Evolutionary conservation across 2,113 vertebrate species (phyloP).

Genomic region (Platichthys stellatus): DNA sequence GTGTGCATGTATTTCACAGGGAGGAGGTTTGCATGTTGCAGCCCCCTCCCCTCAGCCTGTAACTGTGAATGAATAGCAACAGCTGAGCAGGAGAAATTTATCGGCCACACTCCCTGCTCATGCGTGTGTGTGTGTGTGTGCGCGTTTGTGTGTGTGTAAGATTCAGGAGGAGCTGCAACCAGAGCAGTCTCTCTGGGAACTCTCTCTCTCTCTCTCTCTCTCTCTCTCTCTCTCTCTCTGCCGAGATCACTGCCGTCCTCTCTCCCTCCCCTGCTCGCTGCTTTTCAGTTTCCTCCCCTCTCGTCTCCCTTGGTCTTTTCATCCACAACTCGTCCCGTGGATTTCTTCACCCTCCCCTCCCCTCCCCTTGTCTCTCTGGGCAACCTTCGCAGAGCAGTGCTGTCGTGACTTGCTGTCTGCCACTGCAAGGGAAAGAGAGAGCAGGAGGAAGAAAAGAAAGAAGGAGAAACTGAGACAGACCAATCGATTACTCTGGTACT

Average conservation of each 20-base stretch:
- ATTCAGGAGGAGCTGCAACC: slow-evolving; percentile 75
- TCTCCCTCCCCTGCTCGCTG: slow-evolving; percentile 51
- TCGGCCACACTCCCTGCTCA: slow-evolving; percentile 57
- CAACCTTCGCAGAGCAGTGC: slow-evolving; percentile 37
- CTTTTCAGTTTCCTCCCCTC: slow-evolving; percentile 48
- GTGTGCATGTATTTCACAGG: slow-evolving; percentile 26
- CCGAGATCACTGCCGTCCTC: slow-evolving; percentile 57
- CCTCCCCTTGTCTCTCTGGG: slow-evolving; percentile 16
- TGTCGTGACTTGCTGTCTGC: slow-evolving; percentile 69
- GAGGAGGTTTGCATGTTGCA: slow-evolving; percentile 40
- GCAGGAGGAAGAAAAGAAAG: slow-evolving; percentile 50
- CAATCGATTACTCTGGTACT: slow-evolving; percentile 59
- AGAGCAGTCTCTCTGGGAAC: slow-evolving; percentile 67
- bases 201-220: slow-evolving; percentile 49
- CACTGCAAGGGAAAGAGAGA: slow-evolving; percentile 64
- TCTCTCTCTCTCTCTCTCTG: slow-evolving; percentile 46
- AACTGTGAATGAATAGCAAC: slow-evolving; percentile 81
- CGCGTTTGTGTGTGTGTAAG: slow-evolving; percentile 12
- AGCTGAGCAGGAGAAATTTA: slow-evolving; percentile 83
- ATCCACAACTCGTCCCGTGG: slow-evolving; percentile 45
- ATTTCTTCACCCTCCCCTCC: slow-evolving; percentile 23
- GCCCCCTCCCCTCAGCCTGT: slow-evolving; percentile 42
- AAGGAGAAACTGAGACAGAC: slow-evolving; percentile 52
- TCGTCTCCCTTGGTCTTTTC: slow-evolving; percentile 28
- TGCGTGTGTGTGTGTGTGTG: slow-evolving; percentile 23